Base-by-base conservation (phyloP, 2,113 vertebrate genomes). In the Toxotes chatareus region DNA sequence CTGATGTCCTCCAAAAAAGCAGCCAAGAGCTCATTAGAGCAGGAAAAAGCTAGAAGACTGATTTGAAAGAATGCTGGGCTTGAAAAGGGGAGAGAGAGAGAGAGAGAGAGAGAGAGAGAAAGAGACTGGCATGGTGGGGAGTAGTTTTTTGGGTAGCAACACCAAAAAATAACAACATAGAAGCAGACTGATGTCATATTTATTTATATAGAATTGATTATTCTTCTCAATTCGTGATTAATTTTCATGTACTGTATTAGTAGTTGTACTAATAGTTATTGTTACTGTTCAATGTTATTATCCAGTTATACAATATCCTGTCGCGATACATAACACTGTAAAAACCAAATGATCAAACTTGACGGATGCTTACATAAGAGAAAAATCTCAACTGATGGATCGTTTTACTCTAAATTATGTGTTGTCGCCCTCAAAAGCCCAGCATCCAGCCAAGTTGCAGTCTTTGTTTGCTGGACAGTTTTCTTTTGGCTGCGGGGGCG, bases 1-100 rank as follows among this genome's bases (percentile, higher is more conserved):
- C 9, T 68, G 47, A 82, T 17, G 17, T 78, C 56, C 44, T 38
- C 51, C 12, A 68, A 69, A 67, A 68, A 68, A 71, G 32, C 46
- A 89, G 23, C 14, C 53, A 63, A n/a, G 44, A 34, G 44, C 51
- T 80, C 61, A 61, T 66, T 16, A 27, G 32, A 57, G 67, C 59
- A 73, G 1, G 31, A 11, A 40, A 59, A 86, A 38, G 21, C 19
- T 11, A 44, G 5, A 5, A 64, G 57, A 76, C 0, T 1, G 38
- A 31, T 8, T 23, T 23, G 63, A 64, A 46, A 64, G 49, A 60
- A 27, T 21, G 31, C 8, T 75, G 27, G 5, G 6, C 14, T 72
- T 31, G 16, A 69, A 44, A 46, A 32, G 23, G 23, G 40, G 32
- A 73, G 34, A 46, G 44, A 46, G 44, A 53, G 19, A 21, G 49